Conservation (phyloP, 2,797 vertebrate genomes). For the Eutrigla gurnardus region DNA sequence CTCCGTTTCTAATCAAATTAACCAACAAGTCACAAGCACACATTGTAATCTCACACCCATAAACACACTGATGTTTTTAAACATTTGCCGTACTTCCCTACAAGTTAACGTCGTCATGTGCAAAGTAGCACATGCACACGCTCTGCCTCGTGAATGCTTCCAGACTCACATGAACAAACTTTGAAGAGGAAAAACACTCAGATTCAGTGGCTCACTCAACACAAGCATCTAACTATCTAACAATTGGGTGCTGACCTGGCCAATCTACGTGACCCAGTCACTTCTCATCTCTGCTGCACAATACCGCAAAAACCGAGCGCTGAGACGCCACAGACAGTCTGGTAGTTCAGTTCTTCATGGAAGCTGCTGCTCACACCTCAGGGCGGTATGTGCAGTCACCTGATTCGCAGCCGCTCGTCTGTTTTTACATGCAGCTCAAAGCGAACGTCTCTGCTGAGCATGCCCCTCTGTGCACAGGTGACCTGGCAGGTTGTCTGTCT, state of each 20-base stretch:
- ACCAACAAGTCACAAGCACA: background rate
- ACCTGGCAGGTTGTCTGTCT: background rate
- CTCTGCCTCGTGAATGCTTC: background rate
- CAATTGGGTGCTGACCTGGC: background rate
- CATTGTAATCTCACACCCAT: background rate
- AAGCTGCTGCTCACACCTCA: slow-evolving; percentile 57
- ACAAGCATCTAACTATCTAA: background rate
- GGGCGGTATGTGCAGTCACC: slow-evolving; percentile 70
- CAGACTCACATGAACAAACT: slow-evolving; percentile 4
- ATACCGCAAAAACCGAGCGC: background rate
- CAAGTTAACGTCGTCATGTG: slow-evolving; percentile 30
- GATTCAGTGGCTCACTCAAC: background rate
- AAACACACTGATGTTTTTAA: background rate
- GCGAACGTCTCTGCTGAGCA: background rate
- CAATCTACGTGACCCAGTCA: too few species aligned
- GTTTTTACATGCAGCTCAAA: slow-evolving; percentile 42
- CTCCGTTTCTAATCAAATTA: background rate
- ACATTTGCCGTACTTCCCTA: background rate
- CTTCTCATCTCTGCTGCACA: background rate
- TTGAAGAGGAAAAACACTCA: background rate
- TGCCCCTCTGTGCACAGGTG: slow-evolving; percentile 5
- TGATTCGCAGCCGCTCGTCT: slow-evolving; percentile 64
- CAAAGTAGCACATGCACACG: slow-evolving; percentile 4
- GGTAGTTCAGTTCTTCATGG: slow-evolving; percentile 7
- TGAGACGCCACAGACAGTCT: background rate